Conservation (phyloP, 2,113 vertebrate genomes). For the Setophaga coronata region DNA sequence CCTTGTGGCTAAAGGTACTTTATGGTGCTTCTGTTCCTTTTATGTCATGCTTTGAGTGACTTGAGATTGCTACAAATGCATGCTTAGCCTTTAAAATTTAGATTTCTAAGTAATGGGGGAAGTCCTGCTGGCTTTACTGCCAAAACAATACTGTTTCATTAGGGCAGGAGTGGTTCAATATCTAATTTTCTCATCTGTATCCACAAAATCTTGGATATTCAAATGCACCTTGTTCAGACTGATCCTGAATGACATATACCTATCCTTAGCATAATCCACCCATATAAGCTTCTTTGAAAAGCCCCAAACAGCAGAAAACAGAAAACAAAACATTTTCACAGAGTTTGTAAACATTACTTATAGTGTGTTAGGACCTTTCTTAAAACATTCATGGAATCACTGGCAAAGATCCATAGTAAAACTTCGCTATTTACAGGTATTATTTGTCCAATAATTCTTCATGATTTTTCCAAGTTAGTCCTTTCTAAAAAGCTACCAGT, state of each 20-base stretch:
- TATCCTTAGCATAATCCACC: not conserved
- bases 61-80: not conserved
- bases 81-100: not conserved
- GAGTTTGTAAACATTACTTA: not conserved
- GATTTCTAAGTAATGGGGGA: not conserved
- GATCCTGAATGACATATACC: not conserved
- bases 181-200: not conserved
- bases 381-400: not conserved
- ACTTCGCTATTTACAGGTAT: not conserved
- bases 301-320: not conserved
- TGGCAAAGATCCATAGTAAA: not conserved
- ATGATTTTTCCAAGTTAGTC: not conserved
- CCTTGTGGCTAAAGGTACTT: slow-evolving; percentile 4
- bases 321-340: not conserved
- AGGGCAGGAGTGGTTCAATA: not conserved
- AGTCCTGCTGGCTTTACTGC: not conserved
- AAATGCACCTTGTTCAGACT: not conserved
- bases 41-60: not conserved
- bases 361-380: not conserved
- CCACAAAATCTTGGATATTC: not conserved
- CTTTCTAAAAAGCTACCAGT: not conserved
- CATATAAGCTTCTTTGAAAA: not conserved
- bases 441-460: not conserved
- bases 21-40: not conserved
- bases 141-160: not conserved